Evolutionary conservation across 2,888 invertebrate species (phyloP).

Genomic region (Argyresthia goedartella): DNA sequence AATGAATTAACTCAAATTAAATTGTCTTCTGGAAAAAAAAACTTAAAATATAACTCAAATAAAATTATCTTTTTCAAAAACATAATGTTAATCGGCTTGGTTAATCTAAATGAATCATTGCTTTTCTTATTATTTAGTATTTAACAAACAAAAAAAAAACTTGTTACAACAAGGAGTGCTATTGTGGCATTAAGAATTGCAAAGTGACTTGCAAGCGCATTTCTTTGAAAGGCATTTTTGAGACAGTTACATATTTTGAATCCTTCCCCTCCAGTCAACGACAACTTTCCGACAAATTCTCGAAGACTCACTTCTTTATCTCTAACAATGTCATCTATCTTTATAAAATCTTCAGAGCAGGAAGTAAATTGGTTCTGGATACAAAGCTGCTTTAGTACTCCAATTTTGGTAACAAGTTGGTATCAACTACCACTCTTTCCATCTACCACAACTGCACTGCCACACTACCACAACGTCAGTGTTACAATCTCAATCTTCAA

Average conservation of each 20-base stretch:
- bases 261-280: neutral
- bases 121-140: too few species aligned
- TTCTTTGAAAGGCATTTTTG: neutral
- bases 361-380: neutral
- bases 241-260: neutral
- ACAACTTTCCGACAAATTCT: neutral
- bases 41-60: too few species aligned
- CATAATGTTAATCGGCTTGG: too few species aligned
- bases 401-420: neutral
- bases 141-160: neutral
- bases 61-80: too few species aligned
- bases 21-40: too few species aligned
- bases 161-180: neutral
- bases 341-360: neutral
- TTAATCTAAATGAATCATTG: too few species aligned
- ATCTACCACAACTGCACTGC: neutral
- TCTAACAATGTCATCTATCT: neutral
- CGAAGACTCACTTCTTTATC: neutral
- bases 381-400: neutral
- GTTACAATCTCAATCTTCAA: neutral
- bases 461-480: neutral
- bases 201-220: neutral
- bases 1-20: too few species aligned
- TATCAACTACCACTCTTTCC: neutral
- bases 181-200: neutral